Evolutionary conservation across 1,140 invertebrate genomes (phyloP), one percentile per base, ranked within the genome.

Genomic region (Drosophila biarmipes): DNA sequence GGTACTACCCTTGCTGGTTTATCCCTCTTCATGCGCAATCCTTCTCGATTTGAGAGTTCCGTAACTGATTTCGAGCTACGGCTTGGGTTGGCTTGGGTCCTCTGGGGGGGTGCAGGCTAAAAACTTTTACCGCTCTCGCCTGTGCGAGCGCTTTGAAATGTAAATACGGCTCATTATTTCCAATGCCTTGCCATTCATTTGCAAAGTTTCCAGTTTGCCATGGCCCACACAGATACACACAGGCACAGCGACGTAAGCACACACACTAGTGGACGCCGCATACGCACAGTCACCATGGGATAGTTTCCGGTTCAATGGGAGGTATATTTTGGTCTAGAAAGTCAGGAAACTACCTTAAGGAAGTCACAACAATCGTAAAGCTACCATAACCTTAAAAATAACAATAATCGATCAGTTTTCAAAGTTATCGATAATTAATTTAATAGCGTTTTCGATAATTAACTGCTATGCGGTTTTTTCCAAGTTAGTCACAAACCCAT

Each of bases 131-230:
- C 31, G 54, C 53, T 78, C 37, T 78, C 27, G 37, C 27, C 56
- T 43, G 58, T 42, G 37, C 43, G 40, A 73, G 66, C 52, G 84
- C 85, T 89, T 84, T 87, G 84, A 87, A 89, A 90, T 90, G 86
- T 90, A 90, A 90, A 89, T 90, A 89, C 80, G 58, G 78, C 84
- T 90, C 85, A 90, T 90, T 90, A 90, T 90, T 90, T 89, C 67
- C 80, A 71, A 90, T 85, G 64, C 77, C 64, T 63, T 61, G 80
- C 77, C 74, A 90, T 85, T 90, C 77, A 85, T 86, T 86, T 84
- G 77, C 78, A 73, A 64, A 76, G 80, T 77, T 90, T 71, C 31
- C 76, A 78, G 46, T 62, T 72, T 67, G 38, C 37, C n/a, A 27
- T 38, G 38, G n/a, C 51, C 24, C 14, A 19, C 15, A 43, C 21